Percentiles rank a stretch among this genome's conserved stretches.
These are phyloP conservation scores for Eublepharis macularius DNA, from an alignment of 2,113 vertebrate genomes.

Conservation along the genomic window DNA sequence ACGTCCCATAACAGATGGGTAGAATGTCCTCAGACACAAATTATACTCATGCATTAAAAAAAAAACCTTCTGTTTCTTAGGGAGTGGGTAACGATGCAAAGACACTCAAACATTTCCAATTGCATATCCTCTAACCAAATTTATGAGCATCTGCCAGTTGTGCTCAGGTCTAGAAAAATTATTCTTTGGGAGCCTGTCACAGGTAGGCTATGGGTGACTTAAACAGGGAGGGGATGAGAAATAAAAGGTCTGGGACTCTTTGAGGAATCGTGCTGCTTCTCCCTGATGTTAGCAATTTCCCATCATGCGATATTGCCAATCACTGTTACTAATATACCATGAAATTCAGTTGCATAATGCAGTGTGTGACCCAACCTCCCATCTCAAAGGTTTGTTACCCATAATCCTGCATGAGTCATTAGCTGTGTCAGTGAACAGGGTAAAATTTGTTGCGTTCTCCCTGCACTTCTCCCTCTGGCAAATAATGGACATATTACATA, in stretches of 20 bases:
- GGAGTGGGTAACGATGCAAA: conserved; percentile 55
- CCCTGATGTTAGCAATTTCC: conserved; percentile 51
- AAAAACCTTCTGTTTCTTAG: conserved; percentile 51
- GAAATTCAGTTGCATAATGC: conserved; percentile 63
- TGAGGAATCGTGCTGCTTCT: conserved; percentile 48
- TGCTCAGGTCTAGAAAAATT: not conserved
- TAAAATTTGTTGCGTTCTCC: conserved; percentile 46
- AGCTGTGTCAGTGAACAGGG: conserved; percentile 56
- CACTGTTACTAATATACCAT: conserved; percentile 65
- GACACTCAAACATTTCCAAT: conserved; percentile 40
- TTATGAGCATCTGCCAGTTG: conserved; percentile 51
- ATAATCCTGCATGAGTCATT: conserved; percentile 66
- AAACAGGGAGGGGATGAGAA: not conserved
- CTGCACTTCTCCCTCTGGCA: conserved; percentile 38
- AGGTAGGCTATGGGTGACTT: not conserved
- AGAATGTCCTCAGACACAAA: conserved; percentile 43
- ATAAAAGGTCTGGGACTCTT: conserved; percentile 37
- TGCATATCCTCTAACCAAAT: conserved; percentile 35
- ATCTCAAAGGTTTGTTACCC: conserved; percentile 62
- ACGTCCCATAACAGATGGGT: not conserved
- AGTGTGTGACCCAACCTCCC: conserved; percentile 52
- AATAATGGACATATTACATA: conserved; percentile 42
- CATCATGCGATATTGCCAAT: conserved; percentile 59
- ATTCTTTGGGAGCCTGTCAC: conserved; percentile 35
- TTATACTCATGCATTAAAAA: conserved; percentile 40